Evolutionary conservation across 2,113 vertebrate genomes (phyloP), one percentile per base, ranked within the genome.

Genomic region (Megaptera novaeangliae): DNA sequence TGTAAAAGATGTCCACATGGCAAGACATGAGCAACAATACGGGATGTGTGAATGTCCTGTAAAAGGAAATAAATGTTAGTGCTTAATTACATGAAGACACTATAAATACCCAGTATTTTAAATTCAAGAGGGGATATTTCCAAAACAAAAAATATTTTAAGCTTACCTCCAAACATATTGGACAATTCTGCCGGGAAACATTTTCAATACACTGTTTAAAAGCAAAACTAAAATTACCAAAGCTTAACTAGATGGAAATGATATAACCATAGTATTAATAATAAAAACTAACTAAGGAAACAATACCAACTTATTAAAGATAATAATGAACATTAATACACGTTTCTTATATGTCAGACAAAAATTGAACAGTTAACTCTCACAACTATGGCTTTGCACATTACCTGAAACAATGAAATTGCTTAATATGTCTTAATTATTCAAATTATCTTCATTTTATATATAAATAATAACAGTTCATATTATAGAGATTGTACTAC

Each of bases 1-100:
- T 99, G 99, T 94, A 99, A 98, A 96, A 99, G 99, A 98, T 99
- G 99, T 78, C 99, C 99, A 13, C 99, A 99, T 0, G 99, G 99
- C 98, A 99, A 99, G 88, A 99, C 99, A 0, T 99, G 99, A 90
- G 99, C 99, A 59, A 99, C 99, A 74, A 99, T 99, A 59, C 99
- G 99, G 82, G 99, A 99, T 0, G 99, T 99, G 97, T 99, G 99
- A 97, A 99, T 99, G 95, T 99, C 99, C 99, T 99, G 83, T 85
- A 89, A 0, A 0, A n/a, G 69, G 14, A 52, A 63, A 96, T 4
- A 36, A 86, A 49, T 55, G 20, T 23, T 17, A 91, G 8, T 75
- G 21, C 34, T 71, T 78, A 78, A 55, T 55, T 81, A 21, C 25
- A 78, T 68, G 9, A 92, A 69, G 5, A 71, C 36, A 46, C 55